Conservation (phyloP, 2,888 invertebrate genomes). For the Stegana nigrithorax region DNA sequence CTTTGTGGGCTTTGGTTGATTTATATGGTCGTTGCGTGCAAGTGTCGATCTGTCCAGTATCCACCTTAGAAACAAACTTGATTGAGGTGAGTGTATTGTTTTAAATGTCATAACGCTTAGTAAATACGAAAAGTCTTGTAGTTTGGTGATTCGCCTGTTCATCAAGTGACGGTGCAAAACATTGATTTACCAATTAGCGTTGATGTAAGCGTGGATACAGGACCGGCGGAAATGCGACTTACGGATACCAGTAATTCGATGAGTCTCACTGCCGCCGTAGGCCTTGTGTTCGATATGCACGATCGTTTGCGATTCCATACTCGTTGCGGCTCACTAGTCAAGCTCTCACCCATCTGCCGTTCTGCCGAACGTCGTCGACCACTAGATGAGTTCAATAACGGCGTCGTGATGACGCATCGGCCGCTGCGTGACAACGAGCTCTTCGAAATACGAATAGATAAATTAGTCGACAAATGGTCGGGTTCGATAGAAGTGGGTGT, state of each 20-base stretch:
- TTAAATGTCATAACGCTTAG: not conserved
- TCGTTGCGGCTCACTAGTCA: slow-evolving; percentile 88
- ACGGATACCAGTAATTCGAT: slow-evolving; percentile 30
- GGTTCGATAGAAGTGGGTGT: slow-evolving; percentile 81
- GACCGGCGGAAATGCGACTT: not conserved
- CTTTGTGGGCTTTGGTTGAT: slow-evolving; percentile 82
- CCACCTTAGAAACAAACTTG: too few species aligned
- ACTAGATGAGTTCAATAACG: slow-evolving; percentile 94
- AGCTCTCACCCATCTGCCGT: slow-evolving; percentile 83
- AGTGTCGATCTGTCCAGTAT: slow-evolving; percentile 72
- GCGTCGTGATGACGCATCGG: slow-evolving; percentile 94
- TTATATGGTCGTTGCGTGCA: slow-evolving; percentile 87
- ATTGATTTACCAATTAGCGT: slow-evolving; percentile 66
- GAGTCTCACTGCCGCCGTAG: slow-evolving; percentile 29
- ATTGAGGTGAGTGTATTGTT: slow-evolving; percentile 40
- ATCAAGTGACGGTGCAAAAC: slow-evolving; percentile 58
- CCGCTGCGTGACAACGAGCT: slow-evolving; percentile 88
- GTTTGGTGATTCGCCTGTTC: slow-evolving; percentile 43
- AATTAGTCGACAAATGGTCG: slow-evolving; percentile 95
- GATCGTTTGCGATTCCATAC: slow-evolving; percentile 88
- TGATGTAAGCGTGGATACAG: slow-evolving; percentile 54
- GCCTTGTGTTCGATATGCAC: slow-evolving; percentile 64
- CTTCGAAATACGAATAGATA: slow-evolving; percentile 94
- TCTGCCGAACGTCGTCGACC: slow-evolving; percentile 90
- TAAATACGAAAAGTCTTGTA: too few species aligned